phyloP scores from a whole-genome alignment of 64 coral and sea anemone species.

The Montipora efflorescens region DNA sequence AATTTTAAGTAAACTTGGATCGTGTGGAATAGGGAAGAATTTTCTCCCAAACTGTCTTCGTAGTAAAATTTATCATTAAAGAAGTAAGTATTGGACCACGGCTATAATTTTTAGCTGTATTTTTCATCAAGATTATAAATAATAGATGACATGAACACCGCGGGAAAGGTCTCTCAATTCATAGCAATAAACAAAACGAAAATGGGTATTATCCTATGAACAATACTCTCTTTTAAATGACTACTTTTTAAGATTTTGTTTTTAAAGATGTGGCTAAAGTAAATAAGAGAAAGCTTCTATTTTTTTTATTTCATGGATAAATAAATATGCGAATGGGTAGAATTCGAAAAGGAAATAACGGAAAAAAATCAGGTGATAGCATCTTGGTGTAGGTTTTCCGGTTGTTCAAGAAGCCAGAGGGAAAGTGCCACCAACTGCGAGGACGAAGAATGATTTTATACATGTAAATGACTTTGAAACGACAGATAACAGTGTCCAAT shows the following conservation, averaged over 20 bases:
- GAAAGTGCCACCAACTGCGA: constrained; percentile 36
- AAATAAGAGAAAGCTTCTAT: neutral
- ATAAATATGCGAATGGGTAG: neutral
- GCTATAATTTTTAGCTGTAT: constrained; percentile 51
- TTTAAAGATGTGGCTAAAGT: neutral
- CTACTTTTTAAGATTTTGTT: neutral
- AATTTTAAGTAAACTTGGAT: neutral
- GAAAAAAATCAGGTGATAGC: constrained; percentile 16
- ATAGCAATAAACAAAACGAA: constrained; percentile 42
- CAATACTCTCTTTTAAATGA: constrained; percentile 15
- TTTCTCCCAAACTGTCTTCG: neutral
- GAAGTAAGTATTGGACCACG: constrained; percentile 15
- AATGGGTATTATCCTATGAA: neutral
- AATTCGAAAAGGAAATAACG: constrained; percentile 17
- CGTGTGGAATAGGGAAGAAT: neutral
- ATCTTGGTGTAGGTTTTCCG: neutral
- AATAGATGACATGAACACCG: constrained; percentile 28
- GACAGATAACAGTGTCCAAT: constrained; percentile 17
- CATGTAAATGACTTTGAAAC: constrained; percentile 39
- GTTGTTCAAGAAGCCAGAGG: constrained; percentile 7
- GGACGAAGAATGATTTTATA: neutral
- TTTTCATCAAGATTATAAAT: constrained; percentile 54
- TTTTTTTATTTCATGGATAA: neutral
- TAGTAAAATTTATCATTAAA: neutral
- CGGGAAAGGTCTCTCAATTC: neutral